Conservation (phyloP, 2,888 invertebrate genomes). For the Leptothorax acervorum region DNA sequence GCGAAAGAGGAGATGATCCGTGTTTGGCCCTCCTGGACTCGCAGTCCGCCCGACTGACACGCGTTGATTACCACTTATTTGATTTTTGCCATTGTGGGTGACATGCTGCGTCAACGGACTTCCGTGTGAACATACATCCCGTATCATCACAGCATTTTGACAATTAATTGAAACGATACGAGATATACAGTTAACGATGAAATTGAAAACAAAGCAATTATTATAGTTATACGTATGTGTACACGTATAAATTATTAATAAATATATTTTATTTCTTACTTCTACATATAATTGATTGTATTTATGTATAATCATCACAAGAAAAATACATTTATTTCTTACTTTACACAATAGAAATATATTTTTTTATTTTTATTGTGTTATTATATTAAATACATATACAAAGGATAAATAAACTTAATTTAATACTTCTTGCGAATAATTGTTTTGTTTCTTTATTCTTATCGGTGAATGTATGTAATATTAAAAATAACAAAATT, state of each 20-base stretch:
- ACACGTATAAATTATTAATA: not conserved
- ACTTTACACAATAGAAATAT: not conserved
- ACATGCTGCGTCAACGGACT: constrained; percentile 66
- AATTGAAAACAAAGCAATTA: not conserved
- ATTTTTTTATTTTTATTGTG: not conserved
- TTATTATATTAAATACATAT: not conserved
- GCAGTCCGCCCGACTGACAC: constrained; percentile 82
- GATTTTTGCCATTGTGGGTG: constrained; percentile 84
- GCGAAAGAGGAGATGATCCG: constrained; percentile 57
- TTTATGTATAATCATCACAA: not conserved
- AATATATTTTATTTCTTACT: not conserved
- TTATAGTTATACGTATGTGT: not conserved
- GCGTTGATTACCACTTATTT: constrained; percentile 87
- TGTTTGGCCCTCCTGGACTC: constrained; percentile 47
- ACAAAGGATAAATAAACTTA: not conserved
- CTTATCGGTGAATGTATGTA: not conserved
- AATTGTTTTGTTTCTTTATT: not conserved
- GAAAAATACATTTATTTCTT: not conserved
- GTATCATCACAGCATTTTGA: constrained; percentile 3
- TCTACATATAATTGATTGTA: not conserved
- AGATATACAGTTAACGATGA: not conserved
- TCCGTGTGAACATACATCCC: constrained; percentile 48
- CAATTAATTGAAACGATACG: constrained; percentile 12
- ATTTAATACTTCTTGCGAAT: not conserved
- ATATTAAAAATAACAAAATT: not conserved